These are phyloP conservation scores for Girardinichthys multiradiatus DNA, from an alignment of 2,113 vertebrate genomes.

Conservation along the genomic window DNA sequence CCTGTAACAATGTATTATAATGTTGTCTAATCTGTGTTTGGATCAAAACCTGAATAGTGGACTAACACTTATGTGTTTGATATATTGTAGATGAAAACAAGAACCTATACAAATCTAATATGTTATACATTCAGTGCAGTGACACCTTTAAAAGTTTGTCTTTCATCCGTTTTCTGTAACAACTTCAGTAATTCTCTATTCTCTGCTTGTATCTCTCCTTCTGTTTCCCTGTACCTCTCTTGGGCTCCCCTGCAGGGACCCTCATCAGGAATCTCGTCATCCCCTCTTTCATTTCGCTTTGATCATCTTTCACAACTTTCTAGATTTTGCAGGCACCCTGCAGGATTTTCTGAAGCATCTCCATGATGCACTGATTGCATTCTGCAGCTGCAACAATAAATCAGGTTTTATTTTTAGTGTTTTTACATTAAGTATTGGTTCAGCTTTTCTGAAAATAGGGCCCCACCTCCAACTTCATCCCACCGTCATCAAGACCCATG, in stretches of 20 bases:
- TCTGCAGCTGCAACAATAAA: not conserved
- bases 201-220: not conserved
- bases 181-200: not conserved
- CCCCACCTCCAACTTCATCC: too few relatives aligned
- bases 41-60: too few relatives aligned
- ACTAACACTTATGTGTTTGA: too few relatives aligned
- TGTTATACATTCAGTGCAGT: not conserved
- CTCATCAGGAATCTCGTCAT: slow-evolving; percentile 14
- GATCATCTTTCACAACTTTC: slow-evolving; percentile 6
- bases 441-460: too few relatives aligned
- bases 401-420: not conserved
- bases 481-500: too few relatives aligned
- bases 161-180: not conserved
- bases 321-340: slow-evolving; percentile 4
- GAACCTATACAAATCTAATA: too few relatives aligned
- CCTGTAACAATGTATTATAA: too few relatives aligned
- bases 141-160: not conserved
- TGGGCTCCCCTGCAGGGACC: slow-evolving; percentile 32
- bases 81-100: too few relatives aligned
- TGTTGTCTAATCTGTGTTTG: too few relatives aligned
- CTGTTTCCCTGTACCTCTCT: slow-evolving; percentile 13
- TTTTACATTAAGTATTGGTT: too few relatives aligned
- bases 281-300: slow-evolving; percentile 13
- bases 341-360: slow-evolving; percentile 1
- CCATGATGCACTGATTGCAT: not conserved